Percentiles rank a stretch among this genome's conserved stretches.
Evolutionary conservation across 2,113 vertebrate species (phyloP).

Genomic region (Otocyon megalotis): DNA sequence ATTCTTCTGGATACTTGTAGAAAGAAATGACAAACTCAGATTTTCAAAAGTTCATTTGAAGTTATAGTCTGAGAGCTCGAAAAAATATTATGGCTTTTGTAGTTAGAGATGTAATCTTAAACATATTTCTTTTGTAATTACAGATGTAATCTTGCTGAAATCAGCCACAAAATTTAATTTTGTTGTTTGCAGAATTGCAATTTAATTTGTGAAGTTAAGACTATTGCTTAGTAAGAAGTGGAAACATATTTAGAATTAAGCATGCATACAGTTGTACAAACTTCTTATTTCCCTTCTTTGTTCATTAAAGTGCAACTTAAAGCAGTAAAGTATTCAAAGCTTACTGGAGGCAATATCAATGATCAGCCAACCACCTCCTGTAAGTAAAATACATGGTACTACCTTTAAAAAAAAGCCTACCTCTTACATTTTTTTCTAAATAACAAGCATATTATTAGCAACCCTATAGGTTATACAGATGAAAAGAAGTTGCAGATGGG

Average conservation of each 20-base stretch:
- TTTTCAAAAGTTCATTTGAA: background rate
- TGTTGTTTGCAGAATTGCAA: background rate
- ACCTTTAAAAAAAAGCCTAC: background rate
- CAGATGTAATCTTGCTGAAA: background rate
- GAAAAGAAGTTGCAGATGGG: background rate
- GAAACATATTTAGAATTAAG: background rate
- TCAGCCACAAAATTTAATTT: background rate
- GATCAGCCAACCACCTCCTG: background rate
- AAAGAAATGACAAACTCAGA: background rate
- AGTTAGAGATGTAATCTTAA: background rate
- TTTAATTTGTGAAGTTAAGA: background rate
- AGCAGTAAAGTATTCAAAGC: background rate
- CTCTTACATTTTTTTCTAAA: background rate
- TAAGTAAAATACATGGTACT: background rate
- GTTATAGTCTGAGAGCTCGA: background rate
- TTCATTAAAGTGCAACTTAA: background rate
- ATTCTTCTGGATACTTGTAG: background rate
- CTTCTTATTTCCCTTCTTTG: background rate
- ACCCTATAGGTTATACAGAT: background rate
- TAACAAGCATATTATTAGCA: background rate
- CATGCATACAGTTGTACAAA: background rate
- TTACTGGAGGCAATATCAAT: background rate
- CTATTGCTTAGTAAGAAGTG: background rate
- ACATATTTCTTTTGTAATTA: background rate
- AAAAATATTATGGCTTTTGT: background rate